Conservation (phyloP, 64 coral and sea anemone species). For the Montipora foliosa region DNA sequence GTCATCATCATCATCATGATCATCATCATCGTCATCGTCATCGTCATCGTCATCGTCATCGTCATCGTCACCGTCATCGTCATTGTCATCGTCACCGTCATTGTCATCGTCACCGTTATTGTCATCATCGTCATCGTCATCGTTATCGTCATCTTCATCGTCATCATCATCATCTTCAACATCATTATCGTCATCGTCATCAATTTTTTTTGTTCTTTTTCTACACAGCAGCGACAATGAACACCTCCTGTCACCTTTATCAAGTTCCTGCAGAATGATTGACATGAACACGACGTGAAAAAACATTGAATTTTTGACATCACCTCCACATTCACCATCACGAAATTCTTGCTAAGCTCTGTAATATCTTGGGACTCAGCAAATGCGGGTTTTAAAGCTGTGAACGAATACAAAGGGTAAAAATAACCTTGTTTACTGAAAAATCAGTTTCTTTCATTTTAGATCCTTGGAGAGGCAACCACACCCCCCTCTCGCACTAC, state of each 20-base stretch:
- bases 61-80: too few relatives aligned
- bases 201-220: too few relatives aligned
- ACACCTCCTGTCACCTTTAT: too few relatives aligned
- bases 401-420: neutral
- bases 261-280: too few relatives aligned
- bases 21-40: neutral
- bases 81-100: neutral
- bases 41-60: neutral
- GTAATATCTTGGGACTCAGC: conserved; percentile 56
- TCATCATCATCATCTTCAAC: neutral
- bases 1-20: too few relatives aligned
- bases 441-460: too few relatives aligned
- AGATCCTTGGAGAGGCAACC: too few relatives aligned
- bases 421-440: too few relatives aligned
- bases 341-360: conserved; percentile 59
- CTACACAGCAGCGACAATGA: too few relatives aligned
- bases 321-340: conserved; percentile 79
- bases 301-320: neutral
- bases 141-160: neutral
- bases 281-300: too few relatives aligned
- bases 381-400: conserved; percentile 68
- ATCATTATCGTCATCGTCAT: neutral
- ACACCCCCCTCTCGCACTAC: too few relatives aligned
- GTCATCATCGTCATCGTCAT: neutral
- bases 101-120: neutral